These are phyloP conservation scores for Nebria brevicollis DNA, from an alignment of 2,888 invertebrate genomes.

Conservation along the genomic window DNA sequence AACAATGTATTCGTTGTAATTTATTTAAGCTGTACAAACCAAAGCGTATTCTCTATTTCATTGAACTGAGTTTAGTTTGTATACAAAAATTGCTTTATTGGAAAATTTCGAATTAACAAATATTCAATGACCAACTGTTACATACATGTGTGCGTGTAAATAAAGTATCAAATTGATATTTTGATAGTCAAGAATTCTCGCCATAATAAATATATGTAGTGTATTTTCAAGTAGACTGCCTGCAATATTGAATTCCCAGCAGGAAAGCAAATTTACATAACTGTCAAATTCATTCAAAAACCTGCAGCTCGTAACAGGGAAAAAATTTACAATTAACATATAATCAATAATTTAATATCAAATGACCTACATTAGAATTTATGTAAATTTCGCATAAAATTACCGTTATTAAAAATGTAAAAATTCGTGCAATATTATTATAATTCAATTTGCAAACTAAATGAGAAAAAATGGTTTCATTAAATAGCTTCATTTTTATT, in stretches of 20 bases:
- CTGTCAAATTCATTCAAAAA: constrained; percentile 24
- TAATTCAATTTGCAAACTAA: not conserved
- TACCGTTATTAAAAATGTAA: not conserved
- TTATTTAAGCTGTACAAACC: not conserved
- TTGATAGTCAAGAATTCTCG: not conserved
- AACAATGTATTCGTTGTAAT: not conserved
- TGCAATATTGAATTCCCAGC: not conserved
- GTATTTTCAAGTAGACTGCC: not conserved
- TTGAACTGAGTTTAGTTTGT: not conserved
- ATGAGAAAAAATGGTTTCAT: not conserved
- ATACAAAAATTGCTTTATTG: too few species aligned
- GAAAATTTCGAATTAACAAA: too few species aligned
- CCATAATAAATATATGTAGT: not conserved
- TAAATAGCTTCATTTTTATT: too few species aligned
- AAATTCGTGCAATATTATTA: not conserved
- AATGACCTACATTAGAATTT: not conserved
- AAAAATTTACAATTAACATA: not conserved
- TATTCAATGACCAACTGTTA: not conserved
- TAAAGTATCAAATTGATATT: not conserved
- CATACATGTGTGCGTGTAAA: not conserved
- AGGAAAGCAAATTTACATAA: constrained; percentile 30
- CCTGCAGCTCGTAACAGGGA: not conserved
- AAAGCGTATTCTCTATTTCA: not conserved
- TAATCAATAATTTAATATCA: not conserved
- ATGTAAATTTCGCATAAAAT: not conserved